Conservation (phyloP, 2,113 vertebrate species). For the Etheostoma spectabile region DNA sequence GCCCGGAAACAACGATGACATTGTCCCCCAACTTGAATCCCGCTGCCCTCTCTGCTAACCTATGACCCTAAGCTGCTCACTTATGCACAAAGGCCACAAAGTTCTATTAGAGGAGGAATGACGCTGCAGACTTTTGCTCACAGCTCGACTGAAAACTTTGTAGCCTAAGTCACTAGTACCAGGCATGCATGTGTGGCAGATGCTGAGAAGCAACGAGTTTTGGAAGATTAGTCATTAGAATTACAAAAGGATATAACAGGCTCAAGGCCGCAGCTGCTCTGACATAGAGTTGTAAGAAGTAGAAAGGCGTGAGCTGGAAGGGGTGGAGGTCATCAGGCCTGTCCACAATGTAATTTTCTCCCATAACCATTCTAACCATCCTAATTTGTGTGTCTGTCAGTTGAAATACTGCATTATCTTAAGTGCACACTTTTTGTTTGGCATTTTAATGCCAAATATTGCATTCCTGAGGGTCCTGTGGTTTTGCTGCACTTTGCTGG, state of each 20-base stretch:
- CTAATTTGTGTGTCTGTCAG: background rate
- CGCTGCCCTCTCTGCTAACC: constrained; percentile 31
- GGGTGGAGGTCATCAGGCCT: constrained; percentile 11
- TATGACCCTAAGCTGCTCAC: constrained; percentile 55
- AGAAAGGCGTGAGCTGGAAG: constrained; percentile 19
- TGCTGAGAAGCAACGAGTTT: constrained; percentile 19
- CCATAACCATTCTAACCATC: background rate
- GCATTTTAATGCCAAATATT: background rate
- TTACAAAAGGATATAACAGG: constrained; percentile 25
- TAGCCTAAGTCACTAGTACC: constrained; percentile 40
- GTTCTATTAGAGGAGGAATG: constrained; percentile 50
- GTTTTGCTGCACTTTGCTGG: background rate
- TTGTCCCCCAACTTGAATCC: constrained; percentile 40
- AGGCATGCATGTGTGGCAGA: constrained; percentile 44
- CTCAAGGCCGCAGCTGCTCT: constrained; percentile 37
- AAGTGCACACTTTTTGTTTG: background rate
- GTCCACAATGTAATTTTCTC: background rate
- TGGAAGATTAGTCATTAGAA: constrained; percentile 52
- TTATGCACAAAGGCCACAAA: constrained; percentile 43
- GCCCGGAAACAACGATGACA: constrained; percentile 49
- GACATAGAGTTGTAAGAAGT: constrained; percentile 27
- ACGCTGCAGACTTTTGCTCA: constrained; percentile 61
- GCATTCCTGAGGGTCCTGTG: background rate
- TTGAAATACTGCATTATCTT: background rate
- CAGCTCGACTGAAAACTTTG: constrained; percentile 58